Base-by-base conservation (phyloP, 2,888 invertebrate species). In the Laothoe populi region DNA sequence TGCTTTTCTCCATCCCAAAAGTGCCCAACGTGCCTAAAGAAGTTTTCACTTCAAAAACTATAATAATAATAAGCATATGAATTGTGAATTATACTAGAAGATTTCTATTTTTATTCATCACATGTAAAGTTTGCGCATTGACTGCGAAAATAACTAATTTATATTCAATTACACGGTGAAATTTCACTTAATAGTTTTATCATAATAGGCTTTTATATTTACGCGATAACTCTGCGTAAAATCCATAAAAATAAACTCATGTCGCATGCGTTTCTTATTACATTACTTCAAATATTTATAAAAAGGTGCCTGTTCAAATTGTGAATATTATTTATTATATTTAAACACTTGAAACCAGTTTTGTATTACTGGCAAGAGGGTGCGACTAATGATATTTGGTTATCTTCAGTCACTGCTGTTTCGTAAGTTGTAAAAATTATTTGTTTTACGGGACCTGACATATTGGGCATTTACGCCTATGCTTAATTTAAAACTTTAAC, bases 321-420 rank as follows among this genome's bases (percentile, higher is more conserved):
- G 11, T 42, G 13, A 42, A 42, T 42, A 44, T 24, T 44, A 4
- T 35, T 60, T 60, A 60, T 60, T 48, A 60, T 42, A 60, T 53
- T 60, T 53, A 49, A 49, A 53, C 23, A 60, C 8, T 40, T 10
- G 16, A 10, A 60, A 60, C 42, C 53, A 26, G 42, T 61, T 53
- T 8, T 19, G 24, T 60, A 19, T 4, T 26, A 16, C 10, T 53
- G 42, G 49, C 53, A 42, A 13, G 24, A 44, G 26, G 31, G 42
- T 61, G 60, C 31, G 40, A 61, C 42, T 61, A 19, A 53, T 24
- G 31, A 31, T 61, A 31, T 61, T 61, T 61, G 53, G 26, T 53
- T 61, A 42, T 61, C n/a, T 24, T 13, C 42, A 53, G 60, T 61
- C 48, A 53, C 26, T 13, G 53, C 13, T 53, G 42, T 42, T 38